Evolutionary conservation across 2,113 vertebrate species (phyloP).

Genomic region (Oophaga pumilio): DNA sequence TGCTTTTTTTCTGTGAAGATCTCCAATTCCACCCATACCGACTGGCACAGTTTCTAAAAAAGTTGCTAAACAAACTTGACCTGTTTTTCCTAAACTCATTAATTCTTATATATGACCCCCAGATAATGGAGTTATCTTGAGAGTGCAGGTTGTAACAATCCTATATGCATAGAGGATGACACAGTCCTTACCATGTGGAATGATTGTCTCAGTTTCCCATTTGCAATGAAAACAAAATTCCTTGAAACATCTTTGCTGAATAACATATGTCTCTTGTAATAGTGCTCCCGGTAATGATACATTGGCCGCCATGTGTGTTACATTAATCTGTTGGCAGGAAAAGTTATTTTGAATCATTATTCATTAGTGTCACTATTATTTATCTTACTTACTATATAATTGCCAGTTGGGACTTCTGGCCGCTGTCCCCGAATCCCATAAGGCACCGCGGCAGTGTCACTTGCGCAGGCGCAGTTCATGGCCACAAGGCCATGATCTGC

Average conservation of each 20-base stretch:
- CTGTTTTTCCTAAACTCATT: not conserved
- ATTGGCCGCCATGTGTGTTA: not conserved
- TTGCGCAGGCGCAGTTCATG: too few species aligned
- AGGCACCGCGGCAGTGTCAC: too few species aligned
- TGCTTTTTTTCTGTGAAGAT: too few species aligned
- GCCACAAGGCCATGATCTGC: too few species aligned
- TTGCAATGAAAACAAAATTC: conserved; percentile 26
- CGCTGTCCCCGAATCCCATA: too few species aligned
- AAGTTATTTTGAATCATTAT: not conserved
- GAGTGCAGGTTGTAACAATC: not conserved
- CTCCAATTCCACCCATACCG: too few species aligned
- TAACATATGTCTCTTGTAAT: not conserved
- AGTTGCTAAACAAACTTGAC: too few species aligned
- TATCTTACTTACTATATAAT: too few species aligned
- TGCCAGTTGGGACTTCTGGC: too few species aligned
- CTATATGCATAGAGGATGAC: not conserved
- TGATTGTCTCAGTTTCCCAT: not conserved
- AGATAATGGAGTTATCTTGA: too few species aligned
- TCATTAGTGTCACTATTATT: not conserved
- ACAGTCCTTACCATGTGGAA: conserved; percentile 26
- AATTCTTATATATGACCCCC: not conserved
- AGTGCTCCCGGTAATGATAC: not conserved
- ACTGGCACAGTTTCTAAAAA: too few species aligned
- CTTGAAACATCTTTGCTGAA: conserved; percentile 33
- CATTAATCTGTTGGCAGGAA: conserved; percentile 18